A percentile compares a stretch with the other conserved stretches of the same genome.
Conservation (phyloP, 1,140 invertebrate genomes). For the Brachionus koreanus region DNA sequence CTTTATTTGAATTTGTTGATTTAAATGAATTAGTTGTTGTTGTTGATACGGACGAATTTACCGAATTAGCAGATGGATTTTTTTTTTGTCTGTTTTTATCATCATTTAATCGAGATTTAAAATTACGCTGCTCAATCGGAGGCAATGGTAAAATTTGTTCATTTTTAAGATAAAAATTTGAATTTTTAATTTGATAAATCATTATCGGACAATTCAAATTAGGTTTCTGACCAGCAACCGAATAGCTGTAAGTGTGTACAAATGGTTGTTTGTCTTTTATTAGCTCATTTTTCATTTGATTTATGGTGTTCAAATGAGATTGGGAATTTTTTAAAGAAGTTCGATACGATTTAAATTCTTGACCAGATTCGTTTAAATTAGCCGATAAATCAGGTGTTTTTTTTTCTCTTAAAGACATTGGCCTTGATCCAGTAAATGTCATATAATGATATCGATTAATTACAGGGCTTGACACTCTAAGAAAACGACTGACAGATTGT, state of each 20-base stretch:
- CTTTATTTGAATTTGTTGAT: neutral
- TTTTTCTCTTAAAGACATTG: neutral
- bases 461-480: neutral
- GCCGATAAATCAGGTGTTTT: neutral
- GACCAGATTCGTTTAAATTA: neutral
- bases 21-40: neutral
- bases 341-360: neutral
- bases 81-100: neutral
- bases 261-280: neutral
- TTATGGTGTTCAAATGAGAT: neutral
- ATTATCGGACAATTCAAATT: neutral
- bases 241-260: neutral
- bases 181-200: conserved; percentile 11
- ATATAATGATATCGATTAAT: neutral
- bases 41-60: neutral
- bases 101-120: neutral
- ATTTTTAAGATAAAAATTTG: neutral
- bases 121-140: neutral
- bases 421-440: neutral
- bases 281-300: neutral
- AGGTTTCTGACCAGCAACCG: neutral
- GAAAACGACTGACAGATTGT: neutral
- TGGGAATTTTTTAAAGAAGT: neutral
- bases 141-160: neutral
- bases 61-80: neutral